phyloP scores from a whole-genome alignment of 2,113 vertebrate genomes.

The Cyprinodon variegatus region DNA sequence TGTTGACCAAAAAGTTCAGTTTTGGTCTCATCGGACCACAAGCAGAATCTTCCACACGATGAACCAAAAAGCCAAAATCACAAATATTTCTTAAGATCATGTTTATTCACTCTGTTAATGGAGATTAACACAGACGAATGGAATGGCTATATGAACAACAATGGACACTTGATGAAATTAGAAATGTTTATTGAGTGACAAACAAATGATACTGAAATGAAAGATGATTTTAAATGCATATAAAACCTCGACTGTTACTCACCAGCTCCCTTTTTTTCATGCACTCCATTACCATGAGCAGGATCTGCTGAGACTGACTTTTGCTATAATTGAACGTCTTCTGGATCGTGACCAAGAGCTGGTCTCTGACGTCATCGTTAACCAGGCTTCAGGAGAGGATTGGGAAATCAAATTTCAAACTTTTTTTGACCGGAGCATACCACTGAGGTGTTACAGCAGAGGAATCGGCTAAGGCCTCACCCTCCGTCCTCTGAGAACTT shows the following conservation, averaged over 20 bases:
- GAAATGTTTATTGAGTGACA: conserved; percentile 72
- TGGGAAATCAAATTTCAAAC: neutral
- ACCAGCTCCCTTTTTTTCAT: conserved; percentile 98
- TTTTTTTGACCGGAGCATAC: neutral
- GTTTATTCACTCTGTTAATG: conserved; percentile 28
- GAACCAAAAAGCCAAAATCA: conserved; percentile 36
- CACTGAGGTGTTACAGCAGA: neutral
- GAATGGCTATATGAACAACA: conserved; percentile 65
- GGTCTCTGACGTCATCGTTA: conserved; percentile 90
- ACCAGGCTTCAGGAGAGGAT: conserved; percentile 80
- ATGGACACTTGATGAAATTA: conserved; percentile 60
- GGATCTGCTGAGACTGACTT: conserved; percentile 91
- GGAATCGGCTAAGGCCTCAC: conserved; percentile 74
- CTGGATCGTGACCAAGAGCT: conserved; percentile 95
- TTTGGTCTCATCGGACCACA: neutral
- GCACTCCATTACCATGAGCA: conserved; percentile 92
- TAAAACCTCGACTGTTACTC: conserved; percentile 70
- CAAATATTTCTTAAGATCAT: conserved; percentile 44
- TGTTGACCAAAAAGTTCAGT: neutral
- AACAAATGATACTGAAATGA: conserved; percentile 11
- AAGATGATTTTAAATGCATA: neutral
- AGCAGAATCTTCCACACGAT: neutral
- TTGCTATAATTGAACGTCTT: conserved; percentile 97
- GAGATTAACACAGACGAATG: conserved; percentile 55
- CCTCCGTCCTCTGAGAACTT: conserved; percentile 94